Percentiles rank a stretch among this genome's conserved stretches.
Evolutionary conservation across 2,113 vertebrate genomes (phyloP).

Genomic region (Bubalus kerabau): DNA sequence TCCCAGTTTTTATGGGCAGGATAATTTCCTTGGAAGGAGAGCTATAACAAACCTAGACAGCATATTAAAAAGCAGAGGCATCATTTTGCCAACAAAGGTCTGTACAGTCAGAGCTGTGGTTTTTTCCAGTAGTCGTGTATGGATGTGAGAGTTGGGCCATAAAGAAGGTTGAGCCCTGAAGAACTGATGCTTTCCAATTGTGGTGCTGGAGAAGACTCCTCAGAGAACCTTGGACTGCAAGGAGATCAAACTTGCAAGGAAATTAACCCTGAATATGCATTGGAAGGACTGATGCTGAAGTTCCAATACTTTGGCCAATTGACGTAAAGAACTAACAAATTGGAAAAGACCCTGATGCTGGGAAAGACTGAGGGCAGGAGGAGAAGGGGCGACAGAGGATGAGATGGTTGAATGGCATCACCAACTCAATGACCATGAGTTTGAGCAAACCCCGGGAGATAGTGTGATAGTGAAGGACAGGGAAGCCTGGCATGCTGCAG

Average conservation of each 20-base stretch:
- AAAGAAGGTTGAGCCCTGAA: not conserved
- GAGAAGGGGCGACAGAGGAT: not conserved
- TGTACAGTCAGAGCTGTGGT: not conserved
- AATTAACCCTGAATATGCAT: not conserved
- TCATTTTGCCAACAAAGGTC: not conserved
- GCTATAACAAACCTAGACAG: not conserved
- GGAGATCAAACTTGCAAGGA: not conserved
- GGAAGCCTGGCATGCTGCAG: not conserved
- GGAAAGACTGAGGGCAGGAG: not conserved
- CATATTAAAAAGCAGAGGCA: not conserved
- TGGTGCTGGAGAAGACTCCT: not conserved
- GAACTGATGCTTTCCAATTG: not conserved
- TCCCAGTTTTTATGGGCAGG: not conserved
- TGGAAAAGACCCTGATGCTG: not conserved
- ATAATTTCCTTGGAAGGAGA: not conserved
- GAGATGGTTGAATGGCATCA: not conserved
- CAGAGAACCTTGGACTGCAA: not conserved
- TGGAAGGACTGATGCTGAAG: not conserved
- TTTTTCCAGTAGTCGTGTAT: not conserved
- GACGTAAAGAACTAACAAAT: not conserved
- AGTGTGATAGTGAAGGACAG: not conserved
- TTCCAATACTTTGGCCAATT: not conserved
- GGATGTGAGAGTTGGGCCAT: rapidly evolving
- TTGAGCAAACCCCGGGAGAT: not conserved
- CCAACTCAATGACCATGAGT: not conserved